Evolutionary conservation across 2,113 vertebrate genomes (phyloP), one percentile per base, ranked within the genome.

Genomic region (Stercorarius parasiticus): DNA sequence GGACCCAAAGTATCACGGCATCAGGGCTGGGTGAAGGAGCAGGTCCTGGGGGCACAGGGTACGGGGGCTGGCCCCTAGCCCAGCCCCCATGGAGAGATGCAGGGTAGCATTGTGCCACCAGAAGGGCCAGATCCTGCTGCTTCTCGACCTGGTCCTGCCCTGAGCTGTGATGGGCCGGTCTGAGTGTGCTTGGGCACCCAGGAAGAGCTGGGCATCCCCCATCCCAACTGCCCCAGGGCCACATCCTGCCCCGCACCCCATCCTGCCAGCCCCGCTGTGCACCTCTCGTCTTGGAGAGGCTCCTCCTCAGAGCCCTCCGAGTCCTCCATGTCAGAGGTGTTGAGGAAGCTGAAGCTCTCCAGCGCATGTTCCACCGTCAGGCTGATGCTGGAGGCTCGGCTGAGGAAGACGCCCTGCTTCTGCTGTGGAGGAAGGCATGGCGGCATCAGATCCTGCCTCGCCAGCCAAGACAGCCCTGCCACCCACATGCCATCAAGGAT

Each of bases 271-370:
- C 77, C 43, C 2, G 0, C 8, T 65, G 29, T 50, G 50, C 76
- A 96, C 90, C 97, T 97, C 61, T 97, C 98, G 0, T 97, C 97
- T 69, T 76, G 94, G 47, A 93, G 67, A 43, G 79, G 79, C 19
- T 98, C 98, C 13, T 98, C 98, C 56, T 98, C 97, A 2, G 97
- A 96, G 50, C 96, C 95, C 56, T 98, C 98, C 0, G 94, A 98
- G 69, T 99, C 98, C 45, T 99, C 99, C 71, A 98, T 98, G 96
- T 99, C 99, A 0, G 99, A 98, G 13, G 98, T 98, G 72, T 99
- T 99, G 86, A 99, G 99, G 96, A 99, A 99, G 96, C 99, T 99
- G 88, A 99, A 99, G 97, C 99, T 99, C 95, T 99, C 99, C 83
- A 99, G 97, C 0, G 99, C 99, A 0, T 99, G 99, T 91, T 99